Evolutionary conservation across 2,888 invertebrate species (phyloP).

Genomic region (Standfussiana lucernea): DNA sequence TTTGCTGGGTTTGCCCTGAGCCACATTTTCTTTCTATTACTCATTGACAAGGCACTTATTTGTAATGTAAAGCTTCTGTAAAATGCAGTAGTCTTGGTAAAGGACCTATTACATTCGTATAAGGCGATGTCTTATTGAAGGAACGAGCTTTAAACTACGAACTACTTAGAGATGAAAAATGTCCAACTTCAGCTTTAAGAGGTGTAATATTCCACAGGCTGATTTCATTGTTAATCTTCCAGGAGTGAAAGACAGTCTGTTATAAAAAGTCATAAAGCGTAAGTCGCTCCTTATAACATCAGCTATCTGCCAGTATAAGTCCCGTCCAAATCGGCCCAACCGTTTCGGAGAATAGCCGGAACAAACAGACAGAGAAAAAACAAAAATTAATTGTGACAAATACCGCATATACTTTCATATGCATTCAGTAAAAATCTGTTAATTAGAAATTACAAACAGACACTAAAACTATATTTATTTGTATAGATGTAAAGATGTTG

Average conservation of each 20-base stretch:
- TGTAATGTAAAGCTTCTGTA: neutral
- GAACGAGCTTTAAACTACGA: slow-evolving; percentile 1
- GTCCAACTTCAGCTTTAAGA: neutral
- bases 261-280: no score
- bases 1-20: neutral
- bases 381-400: no score
- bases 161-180: neutral
- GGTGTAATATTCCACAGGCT: neutral
- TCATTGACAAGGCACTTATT: neutral
- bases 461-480: no score
- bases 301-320: no score
- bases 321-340: no score
- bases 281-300: no score
- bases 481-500: neutral
- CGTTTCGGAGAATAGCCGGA: no score
- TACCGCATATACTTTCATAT: no score
- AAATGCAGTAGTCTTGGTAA: neutral
- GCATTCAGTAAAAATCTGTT: no score
- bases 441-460: no score
- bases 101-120: neutral
- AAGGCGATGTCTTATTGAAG: neutral
- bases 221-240: neutral
- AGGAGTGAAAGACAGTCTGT: no score
- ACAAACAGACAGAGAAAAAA: no score
- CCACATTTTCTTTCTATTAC: neutral